Evolutionary conservation across 2,113 vertebrate species (phyloP).

Genomic region (Gadus macrocephalus): DNA sequence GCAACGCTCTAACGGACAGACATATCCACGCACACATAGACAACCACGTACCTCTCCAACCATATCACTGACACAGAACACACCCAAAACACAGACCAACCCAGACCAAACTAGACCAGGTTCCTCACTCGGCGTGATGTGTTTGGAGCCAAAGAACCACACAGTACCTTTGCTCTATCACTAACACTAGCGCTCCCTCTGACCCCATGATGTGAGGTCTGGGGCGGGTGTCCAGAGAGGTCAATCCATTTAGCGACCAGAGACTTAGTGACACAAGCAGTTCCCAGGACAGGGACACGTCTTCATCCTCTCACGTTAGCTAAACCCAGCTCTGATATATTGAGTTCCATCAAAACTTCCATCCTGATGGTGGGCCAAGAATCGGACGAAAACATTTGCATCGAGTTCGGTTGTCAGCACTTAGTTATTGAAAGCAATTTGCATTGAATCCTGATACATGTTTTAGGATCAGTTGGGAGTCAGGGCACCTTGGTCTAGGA

Average conservation of each 20-base stretch:
- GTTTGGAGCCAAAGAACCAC: neutral
- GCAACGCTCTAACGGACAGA: neutral
- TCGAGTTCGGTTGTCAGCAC: too few relatives aligned
- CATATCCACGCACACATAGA: neutral
- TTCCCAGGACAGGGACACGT: neutral
- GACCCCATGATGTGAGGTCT: neutral
- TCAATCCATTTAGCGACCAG: conserved; percentile 51
- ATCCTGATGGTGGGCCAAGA: too few relatives aligned
- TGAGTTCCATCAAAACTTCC: neutral
- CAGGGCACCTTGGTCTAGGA: too few relatives aligned
- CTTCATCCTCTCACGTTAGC: neutral
- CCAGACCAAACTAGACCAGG: neutral
- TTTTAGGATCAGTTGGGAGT: too few relatives aligned
- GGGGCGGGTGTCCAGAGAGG: conserved; percentile 29
- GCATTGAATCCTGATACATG: too few relatives aligned
- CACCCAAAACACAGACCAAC: neutral
- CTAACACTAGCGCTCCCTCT: neutral
- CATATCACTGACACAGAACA: conserved; percentile 1
- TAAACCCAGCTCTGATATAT: neutral
- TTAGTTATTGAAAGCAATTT: too few relatives aligned
- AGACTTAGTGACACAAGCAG: conserved; percentile 24
- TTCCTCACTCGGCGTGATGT: neutral
- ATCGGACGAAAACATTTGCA: too few relatives aligned
- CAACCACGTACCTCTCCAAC: neutral
- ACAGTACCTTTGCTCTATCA: neutral